phyloP scores from a whole-genome alignment of 92 coral and sea anemone species.

The Chrysogorgia sp. region DNA sequence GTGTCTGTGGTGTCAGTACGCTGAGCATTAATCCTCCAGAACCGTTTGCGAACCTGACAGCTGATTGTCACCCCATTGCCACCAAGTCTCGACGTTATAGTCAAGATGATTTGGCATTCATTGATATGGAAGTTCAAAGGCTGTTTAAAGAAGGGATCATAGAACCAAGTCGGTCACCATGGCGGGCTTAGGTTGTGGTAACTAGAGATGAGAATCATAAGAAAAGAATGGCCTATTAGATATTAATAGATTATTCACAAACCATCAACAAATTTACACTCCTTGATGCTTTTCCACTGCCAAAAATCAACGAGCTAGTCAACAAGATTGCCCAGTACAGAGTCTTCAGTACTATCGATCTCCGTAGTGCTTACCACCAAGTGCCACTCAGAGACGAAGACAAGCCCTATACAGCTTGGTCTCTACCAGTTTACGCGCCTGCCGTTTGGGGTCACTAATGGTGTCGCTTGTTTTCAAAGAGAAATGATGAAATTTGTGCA shows the following conservation, averaged over 20 bases:
- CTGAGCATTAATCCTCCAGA: constrained; percentile 27
- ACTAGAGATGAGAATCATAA: not conserved
- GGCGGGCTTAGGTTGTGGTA: constrained; percentile 50
- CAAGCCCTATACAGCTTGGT: constrained; percentile 42
- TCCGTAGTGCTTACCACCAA: constrained; percentile 60
- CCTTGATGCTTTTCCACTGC: constrained; percentile 61
- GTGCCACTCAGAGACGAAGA: constrained; percentile 52
- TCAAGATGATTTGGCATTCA: no score
- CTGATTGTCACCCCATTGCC: constrained; percentile 41
- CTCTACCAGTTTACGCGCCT: constrained; percentile 57
- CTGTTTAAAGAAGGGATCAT: constrained; percentile 11
- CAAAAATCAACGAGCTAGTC: constrained; percentile 43
- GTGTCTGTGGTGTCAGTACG: constrained; percentile 43
- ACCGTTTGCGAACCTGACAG: constrained; percentile 34
- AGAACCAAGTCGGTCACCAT: constrained; percentile 46
- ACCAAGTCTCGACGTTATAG: constrained; percentile 25
- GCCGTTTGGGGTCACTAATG: constrained; percentile 61
- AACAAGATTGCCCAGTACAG: constrained; percentile 44
- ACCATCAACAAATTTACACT: constrained; percentile 46
- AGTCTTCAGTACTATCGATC: constrained; percentile 54
- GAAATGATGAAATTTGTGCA: constrained; percentile 57
- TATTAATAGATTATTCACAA: constrained; percentile 52
- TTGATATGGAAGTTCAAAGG: no score
- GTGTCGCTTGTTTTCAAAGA: constrained; percentile 59
- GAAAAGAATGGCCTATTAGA: constrained; percentile 34